Evolutionary conservation across 2,888 invertebrate species (phyloP).

Genomic region (Willowsia nigromaculata): DNA sequence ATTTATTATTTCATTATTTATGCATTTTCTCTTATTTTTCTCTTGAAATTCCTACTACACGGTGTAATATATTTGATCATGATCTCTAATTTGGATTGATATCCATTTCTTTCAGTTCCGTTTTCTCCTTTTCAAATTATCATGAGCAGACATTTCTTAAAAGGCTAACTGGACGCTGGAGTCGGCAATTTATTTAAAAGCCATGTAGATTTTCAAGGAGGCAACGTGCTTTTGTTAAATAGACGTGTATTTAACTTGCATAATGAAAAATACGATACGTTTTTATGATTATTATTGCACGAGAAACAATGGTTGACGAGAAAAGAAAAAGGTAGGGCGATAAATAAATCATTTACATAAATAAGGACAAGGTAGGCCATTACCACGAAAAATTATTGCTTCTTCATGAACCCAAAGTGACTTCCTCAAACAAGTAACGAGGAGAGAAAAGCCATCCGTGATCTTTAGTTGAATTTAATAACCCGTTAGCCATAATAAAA

Average conservation of each 20-base stretch:
- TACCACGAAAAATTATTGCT: slow-evolving; percentile 61
- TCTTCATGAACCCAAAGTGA: slow-evolving; percentile 53
- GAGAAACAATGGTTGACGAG: slow-evolving; percentile 7
- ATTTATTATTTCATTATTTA: slow-evolving; percentile 66
- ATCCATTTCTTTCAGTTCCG: background rate
- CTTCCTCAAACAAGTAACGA: slow-evolving; percentile 14
- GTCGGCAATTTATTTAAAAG: background rate
- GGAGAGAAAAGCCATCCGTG: slow-evolving; percentile 13
- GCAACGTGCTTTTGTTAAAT: background rate
- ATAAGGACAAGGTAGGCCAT: slow-evolving; percentile 57
- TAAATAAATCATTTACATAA: slow-evolving; percentile 71
- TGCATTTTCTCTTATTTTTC: slow-evolving; percentile 46
- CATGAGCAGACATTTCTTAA: background rate
- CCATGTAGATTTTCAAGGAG: background rate
- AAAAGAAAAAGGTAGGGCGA: slow-evolving; percentile 62
- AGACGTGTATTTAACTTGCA: background rate
- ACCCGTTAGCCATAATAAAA: slow-evolving; percentile 70
- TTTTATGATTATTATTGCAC: slow-evolving; percentile 14
- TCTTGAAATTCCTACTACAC: background rate
- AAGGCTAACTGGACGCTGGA: background rate
- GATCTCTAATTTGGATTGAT: slow-evolving; percentile 33
- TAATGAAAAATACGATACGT: background rate
- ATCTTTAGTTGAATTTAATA: slow-evolving; percentile 57
- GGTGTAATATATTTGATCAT: background rate
- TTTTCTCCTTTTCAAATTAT: background rate